Base-by-base conservation (phyloP, 92 coral and sea anemone species). In the Hydrozoanthus gracilis region DNA sequence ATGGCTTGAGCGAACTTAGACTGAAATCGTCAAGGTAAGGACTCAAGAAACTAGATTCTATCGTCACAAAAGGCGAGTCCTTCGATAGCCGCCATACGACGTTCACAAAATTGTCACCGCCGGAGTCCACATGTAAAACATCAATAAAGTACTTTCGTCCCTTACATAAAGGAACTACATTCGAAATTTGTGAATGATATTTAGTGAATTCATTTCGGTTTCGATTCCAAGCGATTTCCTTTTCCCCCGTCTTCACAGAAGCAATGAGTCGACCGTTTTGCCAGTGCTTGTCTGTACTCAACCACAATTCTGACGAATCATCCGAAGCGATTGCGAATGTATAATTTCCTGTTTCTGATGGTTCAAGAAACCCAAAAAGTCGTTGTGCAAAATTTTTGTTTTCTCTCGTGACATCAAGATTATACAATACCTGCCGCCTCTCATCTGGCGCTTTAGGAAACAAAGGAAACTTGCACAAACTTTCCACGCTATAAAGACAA, bases 261-360 rank as follows among this genome's bases (percentile, higher is more conserved):
- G 83, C 83, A 15, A 78, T 56, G n/a, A 78, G 83, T 1, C 64
- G 64, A 14, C 70, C 60, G 11, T 78, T 78, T 58, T 44, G 51
- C 83, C 83, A 78, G 12, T 39, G 83, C 14, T 12, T 45, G 16
- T 78, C 70, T 4, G 39, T 56, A 44, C 83, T 78, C 9, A 78
- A 65, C 83, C 83, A 78, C 4, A 78, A 70, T 60, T 78, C 83
- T 0, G 83, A 78, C 8, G 83, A 55, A 15, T 78, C 83, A 8
- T 78, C 83, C 3, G 83, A 78, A 6, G 83, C 71, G 50, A 78
- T 78, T 7, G 83, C 83, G 13, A 78, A 78, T 4, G 70, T 78
- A 35, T 78, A 78, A 13, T 78, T 78, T 35, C 83, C 83, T 0
- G 70, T 55, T 15, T 56, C 83, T 13, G 51, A 52, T 2, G 83